A percentile compares a stretch with the other conserved stretches of the same genome.
Evolutionary conservation across 2,797 vertebrate species (phyloP).

Genomic region (Anguilla marmorata): DNA sequence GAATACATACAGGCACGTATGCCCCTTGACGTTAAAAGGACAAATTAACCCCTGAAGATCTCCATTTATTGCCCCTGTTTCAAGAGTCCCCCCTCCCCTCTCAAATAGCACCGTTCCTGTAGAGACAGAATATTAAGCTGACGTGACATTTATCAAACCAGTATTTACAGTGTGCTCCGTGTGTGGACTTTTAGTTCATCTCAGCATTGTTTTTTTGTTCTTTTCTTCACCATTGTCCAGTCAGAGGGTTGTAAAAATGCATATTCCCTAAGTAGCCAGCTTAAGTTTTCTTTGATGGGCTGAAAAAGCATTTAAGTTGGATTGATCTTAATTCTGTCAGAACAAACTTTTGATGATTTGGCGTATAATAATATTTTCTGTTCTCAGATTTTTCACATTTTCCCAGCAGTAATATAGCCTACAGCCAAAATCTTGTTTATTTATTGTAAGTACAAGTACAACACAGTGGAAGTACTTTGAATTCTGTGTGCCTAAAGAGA

Average conservation of each 20-base stretch:
- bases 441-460: background rate
- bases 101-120: background rate
- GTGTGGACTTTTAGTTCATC: background rate
- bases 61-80: background rate
- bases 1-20: background rate
- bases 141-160: background rate
- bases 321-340: background rate
- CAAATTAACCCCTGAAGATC: background rate
- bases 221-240: background rate
- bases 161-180: background rate
- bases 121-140: too few relatives aligned
- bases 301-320: background rate
- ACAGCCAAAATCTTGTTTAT: background rate
- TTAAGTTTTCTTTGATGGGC: background rate
- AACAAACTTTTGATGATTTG: background rate
- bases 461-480: background rate
- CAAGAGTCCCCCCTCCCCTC: background rate
- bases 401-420: constrained; percentile 2
- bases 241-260: background rate
- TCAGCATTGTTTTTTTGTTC: constrained; percentile 6
- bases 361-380: background rate
- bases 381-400: background rate
- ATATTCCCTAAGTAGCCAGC: background rate
- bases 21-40: background rate
- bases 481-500: too few relatives aligned